Evolutionary conservation across 1,140 invertebrate species (phyloP).

Genomic region (Hetaerina americana): DNA sequence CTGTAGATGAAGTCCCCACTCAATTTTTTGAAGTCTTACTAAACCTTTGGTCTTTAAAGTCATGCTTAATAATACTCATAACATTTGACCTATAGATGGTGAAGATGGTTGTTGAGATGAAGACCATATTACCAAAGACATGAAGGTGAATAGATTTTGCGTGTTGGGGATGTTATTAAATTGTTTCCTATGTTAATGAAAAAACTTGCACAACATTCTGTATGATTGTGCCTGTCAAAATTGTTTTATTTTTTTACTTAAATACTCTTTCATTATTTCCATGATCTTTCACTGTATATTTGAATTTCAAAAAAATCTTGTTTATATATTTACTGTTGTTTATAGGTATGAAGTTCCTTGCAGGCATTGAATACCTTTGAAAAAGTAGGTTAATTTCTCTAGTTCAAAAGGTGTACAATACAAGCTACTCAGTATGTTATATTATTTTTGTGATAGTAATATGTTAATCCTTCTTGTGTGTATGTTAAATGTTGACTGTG

Average conservation of each 20-base stretch:
- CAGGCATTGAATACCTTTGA: not conserved
- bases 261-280: not conserved
- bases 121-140: too few relatives aligned
- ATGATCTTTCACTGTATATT: not conserved
- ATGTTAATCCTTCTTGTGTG: too few relatives aligned
- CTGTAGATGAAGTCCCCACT: too few relatives aligned
- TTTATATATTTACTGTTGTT: not conserved
- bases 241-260: not conserved
- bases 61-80: too few relatives aligned
- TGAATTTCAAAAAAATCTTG: not conserved
- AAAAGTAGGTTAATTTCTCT: not conserved
- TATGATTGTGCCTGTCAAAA: not conserved
- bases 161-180: not conserved
- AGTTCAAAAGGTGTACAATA: not conserved
- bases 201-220: not conserved
- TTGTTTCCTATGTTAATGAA: not conserved
- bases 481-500: too few relatives aligned
- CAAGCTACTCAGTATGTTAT: too few relatives aligned
- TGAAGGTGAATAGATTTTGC: not conserved
- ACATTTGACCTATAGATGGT: too few relatives aligned
- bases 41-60: too few relatives aligned
- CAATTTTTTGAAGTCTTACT: too few relatives aligned
- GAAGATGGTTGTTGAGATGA: too few relatives aligned
- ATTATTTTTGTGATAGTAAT: too few relatives aligned
- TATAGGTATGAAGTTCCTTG: not conserved